These are phyloP conservation scores for Mionectes olivaceus DNA, from an alignment of 2,797 vertebrate species.

Conservation along the genomic window DNA sequence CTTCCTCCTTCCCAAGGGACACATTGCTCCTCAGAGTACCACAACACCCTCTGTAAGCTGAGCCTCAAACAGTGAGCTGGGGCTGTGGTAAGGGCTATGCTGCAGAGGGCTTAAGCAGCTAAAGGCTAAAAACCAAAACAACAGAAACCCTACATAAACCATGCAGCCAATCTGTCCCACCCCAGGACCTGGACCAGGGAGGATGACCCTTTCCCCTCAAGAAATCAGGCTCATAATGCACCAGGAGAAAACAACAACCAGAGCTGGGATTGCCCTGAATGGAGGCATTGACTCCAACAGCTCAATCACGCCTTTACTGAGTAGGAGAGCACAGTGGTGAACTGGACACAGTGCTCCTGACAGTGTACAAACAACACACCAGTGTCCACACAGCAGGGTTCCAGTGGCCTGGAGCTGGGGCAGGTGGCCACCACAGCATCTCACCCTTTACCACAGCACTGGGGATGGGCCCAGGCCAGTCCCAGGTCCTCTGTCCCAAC, in stretches of 20 bases:
- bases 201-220: not conserved
- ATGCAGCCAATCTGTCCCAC: not conserved
- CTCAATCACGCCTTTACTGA: not conserved
- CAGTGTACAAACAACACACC: accelerated
- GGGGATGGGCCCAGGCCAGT: not conserved
- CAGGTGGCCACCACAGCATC: not conserved
- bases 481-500: accelerated
- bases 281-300: not conserved
- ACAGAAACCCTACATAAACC: not conserved
- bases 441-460: accelerated
- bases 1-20: not conserved
- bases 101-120: not conserved
- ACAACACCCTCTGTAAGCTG: not conserved
- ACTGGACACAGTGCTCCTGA: not conserved
- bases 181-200: accelerated
- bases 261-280: not conserved
- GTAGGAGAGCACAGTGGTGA: not conserved
- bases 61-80: accelerated
- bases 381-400: not conserved
- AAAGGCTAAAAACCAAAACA: not conserved
- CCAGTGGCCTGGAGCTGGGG: accelerated
- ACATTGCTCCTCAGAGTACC: accelerated
- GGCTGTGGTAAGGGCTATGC: accelerated
- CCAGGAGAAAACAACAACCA: not conserved
- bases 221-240: not conserved